Conservation (phyloP, 2,113 vertebrate genomes). For the Malaclemys terrapin region DNA sequence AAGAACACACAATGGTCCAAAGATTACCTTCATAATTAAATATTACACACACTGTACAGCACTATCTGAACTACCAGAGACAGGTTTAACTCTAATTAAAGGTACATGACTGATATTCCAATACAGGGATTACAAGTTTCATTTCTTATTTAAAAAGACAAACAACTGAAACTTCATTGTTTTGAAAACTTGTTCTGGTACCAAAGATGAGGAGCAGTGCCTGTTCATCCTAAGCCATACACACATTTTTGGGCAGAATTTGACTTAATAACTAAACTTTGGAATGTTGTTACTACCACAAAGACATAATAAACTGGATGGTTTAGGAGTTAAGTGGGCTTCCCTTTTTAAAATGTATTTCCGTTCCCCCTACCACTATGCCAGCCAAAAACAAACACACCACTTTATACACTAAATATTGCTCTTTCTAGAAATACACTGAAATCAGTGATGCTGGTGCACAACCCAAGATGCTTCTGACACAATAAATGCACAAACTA, state of each 20-base stretch:
- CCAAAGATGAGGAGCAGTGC: neutral
- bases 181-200: neutral
- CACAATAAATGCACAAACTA: neutral
- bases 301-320: neutral
- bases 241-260: neutral
- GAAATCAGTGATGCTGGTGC: neutral
- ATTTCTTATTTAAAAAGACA: neutral
- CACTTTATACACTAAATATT: neutral
- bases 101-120: neutral
- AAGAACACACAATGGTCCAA: neutral
- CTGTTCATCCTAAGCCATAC: neutral
- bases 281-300: neutral
- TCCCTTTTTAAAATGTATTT: neutral
- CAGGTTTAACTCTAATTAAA: conserved; percentile 4
- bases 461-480: neutral
- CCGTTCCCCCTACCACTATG: neutral
- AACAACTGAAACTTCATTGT: neutral
- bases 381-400: neutral
- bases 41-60: neutral
- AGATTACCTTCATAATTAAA: conserved; percentile 23
- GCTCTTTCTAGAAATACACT: neutral
- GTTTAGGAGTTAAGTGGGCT: neutral
- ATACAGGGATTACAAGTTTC: conserved; percentile 8
- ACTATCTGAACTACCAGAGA: neutral
- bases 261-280: conserved; percentile 39